These are phyloP conservation scores for Melanchra persicariae DNA, from an alignment of 2,888 invertebrate genomes.

Conservation along the genomic window DNA sequence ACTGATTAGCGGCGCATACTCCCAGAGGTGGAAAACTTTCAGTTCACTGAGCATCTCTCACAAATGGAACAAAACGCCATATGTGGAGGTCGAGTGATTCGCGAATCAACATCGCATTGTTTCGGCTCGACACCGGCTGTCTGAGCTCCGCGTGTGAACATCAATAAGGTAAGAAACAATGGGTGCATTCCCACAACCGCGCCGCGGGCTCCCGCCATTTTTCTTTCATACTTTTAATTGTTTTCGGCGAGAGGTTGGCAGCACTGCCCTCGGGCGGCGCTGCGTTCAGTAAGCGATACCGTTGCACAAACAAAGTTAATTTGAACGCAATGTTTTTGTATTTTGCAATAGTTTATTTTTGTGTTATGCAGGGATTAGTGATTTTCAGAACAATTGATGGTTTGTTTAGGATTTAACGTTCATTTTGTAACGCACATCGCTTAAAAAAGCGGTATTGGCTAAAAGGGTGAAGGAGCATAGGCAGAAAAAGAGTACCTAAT, in stretches of 20 bases:
- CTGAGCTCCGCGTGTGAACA: constrained; percentile 69
- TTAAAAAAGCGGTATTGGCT: neutral
- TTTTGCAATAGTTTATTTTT: constrained; percentile 70
- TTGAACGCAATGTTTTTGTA: constrained; percentile 70
- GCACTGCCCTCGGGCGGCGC: constrained; percentile 81
- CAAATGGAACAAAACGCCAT: constrained; percentile 70
- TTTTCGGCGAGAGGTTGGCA: constrained; percentile 85
- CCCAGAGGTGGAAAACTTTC: constrained; percentile 65
- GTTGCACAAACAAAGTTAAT: constrained; percentile 74
- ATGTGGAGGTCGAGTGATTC: constrained; percentile 64
- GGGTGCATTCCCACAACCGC: constrained; percentile 82
- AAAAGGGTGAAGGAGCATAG: neutral
- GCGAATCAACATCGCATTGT: constrained; percentile 69
- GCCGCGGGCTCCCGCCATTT: constrained; percentile 78
- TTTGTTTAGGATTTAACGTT: constrained; percentile 57
- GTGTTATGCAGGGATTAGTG: constrained; percentile 63
- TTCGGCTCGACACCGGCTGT: constrained; percentile 69
- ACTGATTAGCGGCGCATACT: constrained; percentile 56
- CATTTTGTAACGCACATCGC: constrained; percentile 30
- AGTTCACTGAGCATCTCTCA: constrained; percentile 65
- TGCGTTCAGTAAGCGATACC: constrained; percentile 73
- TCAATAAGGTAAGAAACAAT: constrained; percentile 81
- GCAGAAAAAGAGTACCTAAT: neutral
- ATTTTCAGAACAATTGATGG: constrained; percentile 54
- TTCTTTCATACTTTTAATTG: constrained; percentile 85